Conservation (phyloP, 2,888 invertebrate species). For the Synanthedon andrenaeformis region DNA sequence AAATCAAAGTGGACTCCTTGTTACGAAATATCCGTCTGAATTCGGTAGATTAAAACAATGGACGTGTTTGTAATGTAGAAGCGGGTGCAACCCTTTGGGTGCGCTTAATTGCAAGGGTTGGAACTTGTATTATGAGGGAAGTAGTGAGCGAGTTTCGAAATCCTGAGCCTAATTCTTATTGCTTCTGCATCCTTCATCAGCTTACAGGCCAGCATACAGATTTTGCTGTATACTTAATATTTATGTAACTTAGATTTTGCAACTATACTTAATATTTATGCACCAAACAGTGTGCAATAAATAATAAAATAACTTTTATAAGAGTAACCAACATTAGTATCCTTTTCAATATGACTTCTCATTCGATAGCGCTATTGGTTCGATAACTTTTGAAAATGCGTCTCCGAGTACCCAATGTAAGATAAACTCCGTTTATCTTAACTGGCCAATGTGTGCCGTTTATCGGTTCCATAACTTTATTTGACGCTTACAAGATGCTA, state of each 20-base stretch:
- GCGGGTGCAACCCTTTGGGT: constrained; percentile 63
- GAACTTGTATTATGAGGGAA: not conserved
- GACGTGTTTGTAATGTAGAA: constrained; percentile 63
- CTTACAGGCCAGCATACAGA: not conserved
- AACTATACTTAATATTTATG: no score
- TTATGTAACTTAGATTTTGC: not conserved
- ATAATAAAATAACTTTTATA: no score
- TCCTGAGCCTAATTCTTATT: not conserved
- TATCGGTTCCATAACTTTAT: no score
- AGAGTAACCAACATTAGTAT: no score
- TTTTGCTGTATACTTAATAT: not conserved
- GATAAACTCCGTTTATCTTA: no score
- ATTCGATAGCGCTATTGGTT: no score
- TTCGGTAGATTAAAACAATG: constrained; percentile 64
- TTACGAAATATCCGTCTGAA: constrained; percentile 41
- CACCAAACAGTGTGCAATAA: no score
- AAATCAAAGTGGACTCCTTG: constrained; percentile 27
- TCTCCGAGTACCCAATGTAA: no score
- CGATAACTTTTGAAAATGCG: no score
- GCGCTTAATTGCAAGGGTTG: constrained; percentile 64
- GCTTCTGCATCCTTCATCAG: not conserved
- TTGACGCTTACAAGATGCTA: no score
- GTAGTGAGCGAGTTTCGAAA: not conserved
- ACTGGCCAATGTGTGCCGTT: no score
- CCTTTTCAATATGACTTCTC: no score